phyloP scores from a whole-genome alignment of 1,140 invertebrate genomes.

The Aricia agestis region DNA sequence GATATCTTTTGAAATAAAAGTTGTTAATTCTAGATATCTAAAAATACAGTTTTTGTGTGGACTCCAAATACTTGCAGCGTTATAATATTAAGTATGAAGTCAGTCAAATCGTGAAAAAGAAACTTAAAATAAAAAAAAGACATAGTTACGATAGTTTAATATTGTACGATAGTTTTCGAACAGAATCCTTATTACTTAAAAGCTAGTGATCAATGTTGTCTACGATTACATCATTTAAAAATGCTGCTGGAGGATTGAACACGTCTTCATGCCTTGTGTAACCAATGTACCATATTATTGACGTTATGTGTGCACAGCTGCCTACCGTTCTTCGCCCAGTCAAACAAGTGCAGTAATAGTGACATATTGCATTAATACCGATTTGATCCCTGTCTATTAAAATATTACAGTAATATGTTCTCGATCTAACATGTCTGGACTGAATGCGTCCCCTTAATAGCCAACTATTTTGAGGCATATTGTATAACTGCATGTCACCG shows the following conservation, averaged over 20 bases:
- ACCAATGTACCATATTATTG: conserved; percentile 11
- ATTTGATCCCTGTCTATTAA: not conserved
- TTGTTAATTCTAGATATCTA: too few species aligned
- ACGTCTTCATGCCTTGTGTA: conserved; percentile 4
- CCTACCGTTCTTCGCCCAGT: not conserved
- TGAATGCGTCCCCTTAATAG: conserved; percentile 3
- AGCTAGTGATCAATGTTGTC: too few species aligned
- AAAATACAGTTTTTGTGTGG: too few species aligned
- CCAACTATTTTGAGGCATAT: conserved; percentile 4
- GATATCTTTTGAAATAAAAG: too few species aligned
- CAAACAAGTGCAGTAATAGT: conserved; percentile 17
- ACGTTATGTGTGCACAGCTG: conserved; percentile 12
- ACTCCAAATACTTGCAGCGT: too few species aligned
- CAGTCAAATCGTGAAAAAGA: too few species aligned
- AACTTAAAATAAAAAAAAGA: too few species aligned
- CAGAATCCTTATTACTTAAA: not conserved
- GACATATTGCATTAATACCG: not conserved
- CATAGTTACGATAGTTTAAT: too few species aligned
- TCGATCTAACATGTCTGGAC: conserved; percentile 1
- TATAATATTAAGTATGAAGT: too few species aligned
- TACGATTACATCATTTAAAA: conserved; percentile 16
- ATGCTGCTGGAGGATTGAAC: conserved; percentile 1
- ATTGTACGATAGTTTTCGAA: too few species aligned
- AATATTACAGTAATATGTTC: conserved; percentile 8
- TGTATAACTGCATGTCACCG: too few species aligned